Evolutionary conservation across 2,113 vertebrate species (phyloP), one percentile per base, ranked within the genome.

Genomic region (Phylloscopus trochilus): DNA sequence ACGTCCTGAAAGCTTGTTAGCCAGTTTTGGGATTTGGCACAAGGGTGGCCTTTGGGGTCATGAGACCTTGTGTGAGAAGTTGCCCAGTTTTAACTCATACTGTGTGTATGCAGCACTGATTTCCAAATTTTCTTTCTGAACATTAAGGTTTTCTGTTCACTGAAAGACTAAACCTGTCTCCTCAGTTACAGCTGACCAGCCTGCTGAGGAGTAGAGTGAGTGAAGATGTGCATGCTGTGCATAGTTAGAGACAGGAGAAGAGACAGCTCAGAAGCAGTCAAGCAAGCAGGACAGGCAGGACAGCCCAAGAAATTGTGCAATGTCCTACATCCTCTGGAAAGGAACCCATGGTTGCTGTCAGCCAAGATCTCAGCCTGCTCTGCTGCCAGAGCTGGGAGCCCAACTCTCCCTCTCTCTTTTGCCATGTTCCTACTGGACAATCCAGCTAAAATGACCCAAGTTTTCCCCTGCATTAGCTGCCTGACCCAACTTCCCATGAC

Each of bases 161-260:
- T 46, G 66, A 56, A 70, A 78, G 33, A 33, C 41, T 74, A 37
- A 64, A 30, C 9, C n/a, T 68, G n/a, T 47, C 31, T 24, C 18
- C 13, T 58, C 1, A 1, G 20, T n/a, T 53, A 21, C 27, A 9
- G 15, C 39, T 85, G 83, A 63, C 23, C n/a, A 63, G 17, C 19
- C 43, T 76, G 47, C 52, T 67, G 39, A 63, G 44, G 16, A 80
- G 59, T 39, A 74, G 66, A 64, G 15, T 15, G 27, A 53, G 44
- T 3, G 2, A 39, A 44, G 30, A 37, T 6, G 15, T 23, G 41
- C 37, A 26, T 35, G 46, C 39, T 1, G 1, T 30, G 10, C 5
- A 8, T 27, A 28, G 46, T 70, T 52, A 52, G 24, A 37, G 41
- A 55, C 22, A 37, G 60, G 30, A 66, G 26, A 76, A 73, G 30